Percentiles rank a stretch among this genome's conserved stretches.
Evolutionary conservation across 35 echinoderm and acorn worm species (phyloP).

Genomic region (Lytechinus variegatus): DNA sequence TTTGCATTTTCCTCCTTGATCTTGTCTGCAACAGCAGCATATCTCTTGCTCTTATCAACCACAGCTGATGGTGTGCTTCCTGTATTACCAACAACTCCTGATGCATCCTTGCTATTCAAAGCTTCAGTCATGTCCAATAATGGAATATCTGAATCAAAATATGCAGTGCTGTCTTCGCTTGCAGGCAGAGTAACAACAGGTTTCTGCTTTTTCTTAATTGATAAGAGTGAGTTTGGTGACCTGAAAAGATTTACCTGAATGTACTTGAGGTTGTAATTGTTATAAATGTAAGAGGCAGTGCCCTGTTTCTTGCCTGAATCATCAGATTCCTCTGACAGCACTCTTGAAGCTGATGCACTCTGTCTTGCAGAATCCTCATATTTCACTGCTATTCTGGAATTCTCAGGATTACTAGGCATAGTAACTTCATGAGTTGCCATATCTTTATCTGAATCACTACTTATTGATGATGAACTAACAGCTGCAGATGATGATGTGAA

Average conservation of each 20-base stretch:
- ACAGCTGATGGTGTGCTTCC: slow-evolving; percentile 1
- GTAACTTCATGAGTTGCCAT: neutral
- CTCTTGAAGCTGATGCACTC: neutral
- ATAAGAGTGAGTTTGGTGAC: neutral
- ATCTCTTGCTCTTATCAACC: slow-evolving; percentile 6
- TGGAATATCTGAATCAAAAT: slow-evolving; percentile 54
- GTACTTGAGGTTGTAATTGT: slow-evolving; percentile 52
- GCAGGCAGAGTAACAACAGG: neutral
- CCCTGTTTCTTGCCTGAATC: neutral
- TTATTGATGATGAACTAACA: neutral
- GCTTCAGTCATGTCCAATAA: slow-evolving; percentile 49
- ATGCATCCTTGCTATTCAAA: neutral
- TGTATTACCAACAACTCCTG: neutral
- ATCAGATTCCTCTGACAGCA: neutral
- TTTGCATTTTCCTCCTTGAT: slow-evolving; percentile 16
- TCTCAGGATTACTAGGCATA: neutral
- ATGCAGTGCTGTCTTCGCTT: slow-evolving; percentile 8
- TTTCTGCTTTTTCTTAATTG: slow-evolving; percentile 14
- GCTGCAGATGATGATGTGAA: slow-evolving; percentile 3
- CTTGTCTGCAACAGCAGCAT: slow-evolving; percentile 14
- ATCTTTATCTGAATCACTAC: neutral
- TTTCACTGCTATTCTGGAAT: neutral
- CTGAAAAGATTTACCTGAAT: slow-evolving; percentile 48
- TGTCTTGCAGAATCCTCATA: neutral
- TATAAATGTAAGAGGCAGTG: slow-evolving; percentile 17